phyloP scores from a whole-genome alignment of 2,797 vertebrate species.

The Crenuchus spilurus region DNA sequence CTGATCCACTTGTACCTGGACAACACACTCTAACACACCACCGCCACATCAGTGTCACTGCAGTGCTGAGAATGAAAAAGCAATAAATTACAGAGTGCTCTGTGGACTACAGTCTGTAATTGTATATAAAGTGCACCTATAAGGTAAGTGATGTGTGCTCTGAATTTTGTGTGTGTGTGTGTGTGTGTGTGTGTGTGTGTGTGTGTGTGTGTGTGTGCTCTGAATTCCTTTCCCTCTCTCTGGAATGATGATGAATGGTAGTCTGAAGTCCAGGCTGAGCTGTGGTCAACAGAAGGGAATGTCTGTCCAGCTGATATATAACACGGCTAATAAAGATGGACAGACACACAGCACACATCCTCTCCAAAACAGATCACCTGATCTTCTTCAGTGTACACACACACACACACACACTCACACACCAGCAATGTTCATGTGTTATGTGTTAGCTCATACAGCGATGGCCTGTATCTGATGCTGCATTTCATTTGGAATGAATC shows the following conservation, averaged over 20 bases:
- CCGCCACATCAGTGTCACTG: too few relatives aligned
- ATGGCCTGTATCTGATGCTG: neutral
- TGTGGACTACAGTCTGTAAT: too few relatives aligned
- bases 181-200: too few relatives aligned
- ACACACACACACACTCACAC: constrained; percentile 11
- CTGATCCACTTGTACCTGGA: too few relatives aligned
- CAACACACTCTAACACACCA: too few relatives aligned
- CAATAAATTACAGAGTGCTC: too few relatives aligned
- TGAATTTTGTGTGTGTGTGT: too few relatives aligned
- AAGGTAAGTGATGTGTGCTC: too few relatives aligned
- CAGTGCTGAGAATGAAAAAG: too few relatives aligned
- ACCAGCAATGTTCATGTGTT: neutral
- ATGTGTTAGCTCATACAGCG: neutral
- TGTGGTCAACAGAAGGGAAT: constrained; percentile 52
- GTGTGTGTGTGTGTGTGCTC: too few relatives aligned
- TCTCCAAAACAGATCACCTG: constrained; percentile 7
- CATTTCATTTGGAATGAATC: neutral
- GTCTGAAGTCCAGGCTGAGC: constrained; percentile 32
- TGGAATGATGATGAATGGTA: neutral
- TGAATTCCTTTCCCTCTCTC: neutral
- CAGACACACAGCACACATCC: constrained; percentile 28
- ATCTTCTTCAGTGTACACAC: constrained; percentile 15
- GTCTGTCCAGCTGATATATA: constrained; percentile 58
- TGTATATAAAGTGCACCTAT: too few relatives aligned
- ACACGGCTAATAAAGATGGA: constrained; percentile 41